Evolutionary conservation across 2,888 invertebrate genomes (phyloP), one percentile per base, ranked within the genome.

Genomic region (Plutella xylostella): DNA sequence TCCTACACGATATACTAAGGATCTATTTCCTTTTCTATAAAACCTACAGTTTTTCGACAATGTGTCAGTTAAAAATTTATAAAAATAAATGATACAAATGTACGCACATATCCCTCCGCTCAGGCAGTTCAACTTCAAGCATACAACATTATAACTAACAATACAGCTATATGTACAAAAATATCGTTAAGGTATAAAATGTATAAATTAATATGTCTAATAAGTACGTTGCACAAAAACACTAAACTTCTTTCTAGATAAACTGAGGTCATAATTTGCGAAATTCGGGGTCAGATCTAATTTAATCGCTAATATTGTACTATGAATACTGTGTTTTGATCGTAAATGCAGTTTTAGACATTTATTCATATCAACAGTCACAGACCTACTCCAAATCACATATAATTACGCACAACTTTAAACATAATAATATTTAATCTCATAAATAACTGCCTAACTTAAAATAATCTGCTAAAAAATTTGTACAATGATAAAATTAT

Each of bases 171-270:
- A 83, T 83, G 68, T 83, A 82, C 82, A 79, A 22, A 44, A 63
- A 65, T 72, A 73, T 64, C 55, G 55, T 72, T 69, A 72, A 66
- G 60, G 74, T 75, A 77, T 58, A 61, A 17, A 28, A n/a, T 66
- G n/a, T 72, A 82, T 83, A 82, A 82, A 82, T 82, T 80, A 83
- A 76, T 80, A 79, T 74, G 68, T 67, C 83, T 83, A 83, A 71
- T 83, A 83, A 83, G 83, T 83, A 83, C 83, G 79, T 78, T 82
- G 82, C 82, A 79, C 80, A 80, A 72, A 72, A 74, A 79, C 72
- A 75, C 72, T 65, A 56, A 60, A 60, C 60, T 69, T 37, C 37
- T 12, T 37, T 19, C n/a, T 37, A 25, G 12, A 4, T n/a, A 28
- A 28, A 28, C 9, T 19, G 77, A 76, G 76, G 76, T 72, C 65